Evolutionary conservation across 2,888 invertebrate species (phyloP).

Genomic region (Melanargia galathea): DNA sequence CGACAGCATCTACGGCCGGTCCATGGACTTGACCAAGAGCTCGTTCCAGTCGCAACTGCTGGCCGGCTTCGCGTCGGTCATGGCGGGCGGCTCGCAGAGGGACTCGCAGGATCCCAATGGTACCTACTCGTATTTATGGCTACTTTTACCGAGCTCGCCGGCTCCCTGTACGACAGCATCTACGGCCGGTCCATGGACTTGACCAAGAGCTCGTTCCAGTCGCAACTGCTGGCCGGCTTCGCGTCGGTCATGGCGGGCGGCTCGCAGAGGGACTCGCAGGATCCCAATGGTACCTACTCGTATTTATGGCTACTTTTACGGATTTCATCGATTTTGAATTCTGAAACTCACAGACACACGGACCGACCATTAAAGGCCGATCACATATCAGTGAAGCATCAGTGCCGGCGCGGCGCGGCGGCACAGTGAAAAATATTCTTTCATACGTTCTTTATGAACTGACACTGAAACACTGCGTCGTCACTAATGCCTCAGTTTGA

Average conservation of each 20-base stretch:
- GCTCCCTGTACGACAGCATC: constrained; percentile 62
- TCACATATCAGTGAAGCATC: no score
- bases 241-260: constrained; percentile 72
- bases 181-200: constrained; percentile 74
- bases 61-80: constrained; percentile 73
- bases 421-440: no score
- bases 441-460: no score
- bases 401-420: no score
- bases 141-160: constrained; percentile 44
- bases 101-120: constrained; percentile 66
- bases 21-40: constrained; percentile 71
- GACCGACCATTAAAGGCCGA: no score
- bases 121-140: no score
- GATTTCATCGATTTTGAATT: no score
- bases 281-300: constrained; percentile 57
- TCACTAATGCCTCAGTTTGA: no score
- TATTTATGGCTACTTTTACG: no score
- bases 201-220: constrained; percentile 70
- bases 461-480: no score
- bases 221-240: constrained; percentile 72
- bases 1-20: constrained; percentile 69
- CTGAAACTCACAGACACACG: no score
- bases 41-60: constrained; percentile 73
- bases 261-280: constrained; percentile 66
- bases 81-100: constrained; percentile 68